Evolutionary conservation across 2,888 invertebrate genomes (phyloP), one percentile per base, ranked within the genome.

Genomic region (Chironomus tentans): DNA sequence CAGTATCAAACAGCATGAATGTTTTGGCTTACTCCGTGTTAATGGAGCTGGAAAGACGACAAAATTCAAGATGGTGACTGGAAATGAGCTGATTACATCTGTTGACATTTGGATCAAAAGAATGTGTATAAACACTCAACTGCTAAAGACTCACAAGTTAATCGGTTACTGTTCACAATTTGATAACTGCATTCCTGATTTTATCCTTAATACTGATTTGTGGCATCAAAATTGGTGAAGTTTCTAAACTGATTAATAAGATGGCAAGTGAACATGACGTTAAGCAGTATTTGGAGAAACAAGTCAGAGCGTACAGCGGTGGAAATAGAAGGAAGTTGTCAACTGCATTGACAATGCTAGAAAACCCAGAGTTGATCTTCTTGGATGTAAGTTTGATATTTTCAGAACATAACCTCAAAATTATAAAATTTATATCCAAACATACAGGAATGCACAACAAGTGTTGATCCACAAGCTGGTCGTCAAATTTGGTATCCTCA

Each of bases 1-100:
- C 78, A 83, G 85, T 28, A 56, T 69, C n/a, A 12, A 15, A 1
- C 13, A 62, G 13, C 86, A 90, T 68, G 89, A 88, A 81, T 89
- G 88, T 79, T 89, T 89, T 78, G 89, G 88, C 47, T 81, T 89
- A 18, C 82, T 89, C n/a, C 88, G 89, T 0, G 85, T 88, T 0
- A 89, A 90, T 79, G 89, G 89, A 2, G 89, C 89, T 12, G 89
- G 89, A 0, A 90, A 89, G 81, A 88, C 88, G 10, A 87, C 88
- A 0, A 90, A 90, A 0, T 91, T 91, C 80, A 87, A 87, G 81
- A 89, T 89, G 87, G 83, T 90, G 77, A 90, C 90, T 0, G 90
- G 90, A 0, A 89, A 89, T 80, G 86, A 86, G 76, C 81, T 81
- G 21, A 84, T 87, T 15, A 83, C 87, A 0, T 81, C 82, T 22